Evolutionary conservation across 2,113 vertebrate species (phyloP).

Genomic region (Glaucomys volans): DNA sequence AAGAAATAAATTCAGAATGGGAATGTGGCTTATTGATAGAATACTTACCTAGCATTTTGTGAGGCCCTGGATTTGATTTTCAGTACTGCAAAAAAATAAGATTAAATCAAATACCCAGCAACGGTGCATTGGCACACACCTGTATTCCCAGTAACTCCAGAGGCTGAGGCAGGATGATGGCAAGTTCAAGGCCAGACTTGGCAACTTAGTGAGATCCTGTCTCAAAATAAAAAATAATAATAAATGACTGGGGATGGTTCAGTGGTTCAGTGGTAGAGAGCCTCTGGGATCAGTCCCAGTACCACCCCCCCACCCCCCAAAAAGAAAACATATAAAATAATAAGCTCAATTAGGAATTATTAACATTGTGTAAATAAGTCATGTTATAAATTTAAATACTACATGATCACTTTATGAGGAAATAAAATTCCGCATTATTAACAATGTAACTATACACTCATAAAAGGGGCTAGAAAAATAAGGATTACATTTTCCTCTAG

Average conservation of each 20-base stretch:
- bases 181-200: neutral
- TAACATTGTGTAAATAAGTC: neutral
- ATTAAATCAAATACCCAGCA: no score
- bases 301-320: no score
- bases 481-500: neutral
- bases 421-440: conserved; percentile 46
- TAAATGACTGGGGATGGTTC: neutral
- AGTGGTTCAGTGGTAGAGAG: neutral
- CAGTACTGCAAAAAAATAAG: no score
- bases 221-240: neutral
- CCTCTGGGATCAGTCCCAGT: no score
- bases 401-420: neutral
- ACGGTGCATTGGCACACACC: no score
- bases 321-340: neutral
- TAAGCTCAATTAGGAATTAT: neutral
- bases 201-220: neutral
- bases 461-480: conserved; percentile 51
- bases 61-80: no score
- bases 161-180: no score
- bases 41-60: no score
- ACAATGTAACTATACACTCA: neutral
- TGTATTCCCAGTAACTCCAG: no score
- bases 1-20: neutral
- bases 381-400: conserved; percentile 25
- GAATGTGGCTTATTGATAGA: no score